Evolutionary conservation across 2,797 vertebrate species (phyloP).

Genomic region (Xenopus petersii): DNA sequence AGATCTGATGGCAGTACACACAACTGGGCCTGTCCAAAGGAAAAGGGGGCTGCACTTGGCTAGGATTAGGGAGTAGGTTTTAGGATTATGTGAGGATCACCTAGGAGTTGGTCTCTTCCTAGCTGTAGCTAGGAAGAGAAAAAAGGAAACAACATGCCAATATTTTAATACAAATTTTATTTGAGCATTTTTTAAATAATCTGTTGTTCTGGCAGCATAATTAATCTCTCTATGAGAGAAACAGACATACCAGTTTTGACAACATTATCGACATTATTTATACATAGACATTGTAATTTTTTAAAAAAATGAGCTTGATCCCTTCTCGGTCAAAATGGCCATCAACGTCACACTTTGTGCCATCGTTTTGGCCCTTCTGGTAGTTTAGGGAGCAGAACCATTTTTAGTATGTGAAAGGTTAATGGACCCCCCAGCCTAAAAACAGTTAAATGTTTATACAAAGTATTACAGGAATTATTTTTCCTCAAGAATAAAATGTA

Average conservation of each 20-base stretch:
- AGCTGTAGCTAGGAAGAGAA: too few species aligned
- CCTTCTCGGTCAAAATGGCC: conserved; percentile 14
- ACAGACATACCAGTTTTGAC: conserved; percentile 73
- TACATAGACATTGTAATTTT: conserved; percentile 89
- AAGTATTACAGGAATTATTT: conserved; percentile 63
- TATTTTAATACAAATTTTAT: conserved; percentile 78
- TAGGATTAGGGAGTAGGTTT: too few species aligned
- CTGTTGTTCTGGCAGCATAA: conserved; percentile 72
- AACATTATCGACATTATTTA: conserved; percentile 92
- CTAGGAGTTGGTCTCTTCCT: too few species aligned
- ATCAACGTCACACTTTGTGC: conserved; percentile 4
- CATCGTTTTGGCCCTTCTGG: conserved; percentile 11
- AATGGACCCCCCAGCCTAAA: conserved; percentile 71
- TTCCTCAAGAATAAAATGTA: conserved; percentile 69
- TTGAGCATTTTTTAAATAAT: conserved; percentile 75
- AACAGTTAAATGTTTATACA: conserved; percentile 50
- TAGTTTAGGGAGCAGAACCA: conserved; percentile 60
- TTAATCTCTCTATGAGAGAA: conserved; percentile 74
- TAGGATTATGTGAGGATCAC: too few species aligned
- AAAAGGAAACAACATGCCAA: background rate
- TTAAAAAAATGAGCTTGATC: conserved; percentile 85
- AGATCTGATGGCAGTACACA: too few species aligned
- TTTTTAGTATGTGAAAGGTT: conserved; percentile 80
- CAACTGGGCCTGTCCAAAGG: too few species aligned
- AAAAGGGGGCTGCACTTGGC: too few species aligned